Evolutionary conservation across 2,888 invertebrate genomes (phyloP).

Genomic region (Lobophora halterata): DNA sequence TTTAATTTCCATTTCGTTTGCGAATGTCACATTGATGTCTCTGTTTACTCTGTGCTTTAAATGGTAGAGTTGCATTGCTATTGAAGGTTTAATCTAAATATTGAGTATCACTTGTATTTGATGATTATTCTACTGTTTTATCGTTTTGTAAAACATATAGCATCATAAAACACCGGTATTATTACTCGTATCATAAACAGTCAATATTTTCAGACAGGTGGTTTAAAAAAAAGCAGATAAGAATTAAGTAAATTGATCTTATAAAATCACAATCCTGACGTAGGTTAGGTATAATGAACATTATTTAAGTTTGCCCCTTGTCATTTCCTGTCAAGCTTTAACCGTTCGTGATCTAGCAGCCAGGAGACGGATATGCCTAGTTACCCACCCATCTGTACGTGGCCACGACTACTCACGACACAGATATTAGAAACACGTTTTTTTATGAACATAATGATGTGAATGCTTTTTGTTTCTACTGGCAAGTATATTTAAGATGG

Average conservation of each 20-base stretch:
- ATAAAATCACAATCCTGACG: no score
- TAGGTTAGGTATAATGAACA: no score
- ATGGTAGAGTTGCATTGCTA: slow-evolving; percentile 32
- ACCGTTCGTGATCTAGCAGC: slow-evolving; percentile 42
- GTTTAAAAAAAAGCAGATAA: no score
- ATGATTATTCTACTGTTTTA: slow-evolving; percentile 5
- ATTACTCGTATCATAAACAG: no score
- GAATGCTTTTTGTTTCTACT: no score
- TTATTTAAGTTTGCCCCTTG: slow-evolving; percentile 29
- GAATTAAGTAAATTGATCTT: no score
- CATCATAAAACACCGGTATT: no score
- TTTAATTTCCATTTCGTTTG: slow-evolving; percentile 74
- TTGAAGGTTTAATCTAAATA: slow-evolving; percentile 14
- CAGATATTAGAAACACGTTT: slow-evolving; percentile 19
- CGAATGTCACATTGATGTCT: slow-evolving; percentile 58
- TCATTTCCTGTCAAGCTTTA: slow-evolving; percentile 41
- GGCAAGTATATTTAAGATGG: no score
- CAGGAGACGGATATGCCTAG: slow-evolving; percentile 40
- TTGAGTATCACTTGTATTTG: slow-evolving; percentile 12
- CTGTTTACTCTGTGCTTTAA: slow-evolving; percentile 42
- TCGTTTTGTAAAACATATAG: not conserved
- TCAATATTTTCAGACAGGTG: no score
- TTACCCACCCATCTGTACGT: slow-evolving; percentile 30
- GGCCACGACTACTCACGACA: slow-evolving; percentile 39
- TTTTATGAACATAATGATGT: not conserved